Evolutionary conservation across 2,797 vertebrate species (phyloP), one percentile per base, ranked within the genome.

Genomic region (Hydrocynus forskahlii): DNA sequence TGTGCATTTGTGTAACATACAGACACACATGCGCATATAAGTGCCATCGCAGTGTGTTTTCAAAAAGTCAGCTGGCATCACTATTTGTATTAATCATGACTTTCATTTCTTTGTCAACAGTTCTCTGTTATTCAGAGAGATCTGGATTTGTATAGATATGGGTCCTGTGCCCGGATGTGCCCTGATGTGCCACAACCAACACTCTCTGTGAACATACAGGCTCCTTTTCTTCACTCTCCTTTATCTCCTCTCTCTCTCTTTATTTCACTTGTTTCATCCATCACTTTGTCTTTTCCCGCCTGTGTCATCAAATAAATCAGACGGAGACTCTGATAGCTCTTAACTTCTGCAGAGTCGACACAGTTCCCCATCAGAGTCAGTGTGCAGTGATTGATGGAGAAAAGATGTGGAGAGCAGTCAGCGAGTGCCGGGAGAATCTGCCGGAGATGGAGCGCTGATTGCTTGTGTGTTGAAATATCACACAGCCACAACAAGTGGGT

Each of bases 301-400:
- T 0, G 7, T 25, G 38, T 71, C 69, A 54, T 71, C 14, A 29
- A 25, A 52, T 52, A 48, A 38, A 50, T 66, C 62, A 17, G 25
- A 50, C 10, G 0, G n/a, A 14, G 35, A 14, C 14, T 29, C 48
- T 6, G 1, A 29, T 16, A n/a, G 43, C 21, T 48, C 21, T 70
- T 2, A 25, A 50, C n/a, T 7, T 70, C 45, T 14, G 21, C 1
- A 70, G 7, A 69, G 43, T 43, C 66, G n/a, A 1, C 66, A 25
- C 13, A 70, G 43, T 16, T 23, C 48, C 68, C 14, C n/a, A 25
- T 70, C 38, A 40, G 40, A 68, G 66, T 38, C 66, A 10, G 66
- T 38, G 62, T 64, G 6, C 13, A 64, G 60, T 35, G 29, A 68
- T 48, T 70, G n/a, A 70, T 70, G 66, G 67, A 69, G n/a, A 69